phyloP scores from a whole-genome alignment of 2,113 vertebrate genomes.

The Bujurquina vittata region DNA sequence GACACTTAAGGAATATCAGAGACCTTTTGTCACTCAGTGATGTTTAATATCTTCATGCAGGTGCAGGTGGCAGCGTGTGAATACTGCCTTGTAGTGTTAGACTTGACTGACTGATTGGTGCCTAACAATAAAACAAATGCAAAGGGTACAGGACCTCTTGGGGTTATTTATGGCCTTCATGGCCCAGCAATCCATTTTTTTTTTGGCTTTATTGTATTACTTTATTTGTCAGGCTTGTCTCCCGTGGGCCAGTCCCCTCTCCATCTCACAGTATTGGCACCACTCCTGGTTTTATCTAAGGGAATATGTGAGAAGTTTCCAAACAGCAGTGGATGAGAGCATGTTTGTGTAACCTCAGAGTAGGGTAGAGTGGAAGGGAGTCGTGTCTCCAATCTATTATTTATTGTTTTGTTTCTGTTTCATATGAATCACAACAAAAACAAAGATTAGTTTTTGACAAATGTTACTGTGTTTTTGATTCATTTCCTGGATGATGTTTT shows the following conservation, averaged over 20 bases:
- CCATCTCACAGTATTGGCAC: slow-evolving; percentile 3
- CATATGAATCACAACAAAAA: neutral
- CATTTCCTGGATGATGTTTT: neutral
- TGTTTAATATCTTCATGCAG: slow-evolving; percentile 27
- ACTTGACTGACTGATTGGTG: neutral
- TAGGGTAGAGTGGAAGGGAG: neutral
- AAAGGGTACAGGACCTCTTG: slow-evolving; percentile 13
- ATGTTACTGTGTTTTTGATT: neutral
- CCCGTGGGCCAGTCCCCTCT: slow-evolving; percentile 2
- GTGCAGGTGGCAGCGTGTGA: slow-evolving; percentile 11
- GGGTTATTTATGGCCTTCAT: slow-evolving; percentile 35
- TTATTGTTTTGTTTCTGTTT: slow-evolving; percentile 9
- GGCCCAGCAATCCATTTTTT: slow-evolving; percentile 22
- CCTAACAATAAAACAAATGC: slow-evolving; percentile 15
- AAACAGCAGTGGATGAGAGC: neutral
- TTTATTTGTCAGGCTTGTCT: slow-evolving; percentile 25
- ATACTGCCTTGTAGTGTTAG: neutral
- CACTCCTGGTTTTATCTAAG: slow-evolving; percentile 5
- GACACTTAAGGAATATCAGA: slow-evolving; percentile 21
- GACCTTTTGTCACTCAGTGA: neutral
- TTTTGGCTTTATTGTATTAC: slow-evolving; percentile 2
- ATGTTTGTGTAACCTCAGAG: neutral
- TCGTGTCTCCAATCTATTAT: neutral
- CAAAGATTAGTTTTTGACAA: neutral
- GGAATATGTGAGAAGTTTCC: slow-evolving; percentile 1